phyloP scores from a whole-genome alignment of 1,140 invertebrate species.

The Drosophila pseudoananassae region DNA sequence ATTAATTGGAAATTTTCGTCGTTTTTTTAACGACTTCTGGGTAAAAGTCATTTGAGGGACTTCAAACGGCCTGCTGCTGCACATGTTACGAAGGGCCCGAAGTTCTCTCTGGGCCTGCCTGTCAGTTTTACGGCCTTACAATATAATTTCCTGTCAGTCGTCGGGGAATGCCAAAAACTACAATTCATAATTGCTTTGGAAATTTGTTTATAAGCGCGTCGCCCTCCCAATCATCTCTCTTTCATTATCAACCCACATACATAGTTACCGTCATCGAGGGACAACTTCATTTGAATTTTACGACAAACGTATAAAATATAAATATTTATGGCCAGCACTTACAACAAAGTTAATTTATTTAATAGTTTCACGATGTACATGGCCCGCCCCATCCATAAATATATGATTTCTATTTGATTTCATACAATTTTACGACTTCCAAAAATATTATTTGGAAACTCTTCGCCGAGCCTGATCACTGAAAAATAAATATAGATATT shows the following conservation, averaged over 20 bases:
- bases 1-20: constrained; percentile 82
- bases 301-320: constrained; percentile 61
- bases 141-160: constrained; percentile 78
- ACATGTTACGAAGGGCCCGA: constrained; percentile 56
- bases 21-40: constrained; percentile 81
- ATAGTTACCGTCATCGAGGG: constrained; percentile 14
- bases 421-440: constrained; percentile 29
- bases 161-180: constrained; percentile 57
- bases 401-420: constrained; percentile 35
- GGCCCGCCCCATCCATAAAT: neutral
- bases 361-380: constrained; percentile 62
- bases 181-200: constrained; percentile 78
- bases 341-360: constrained; percentile 83
- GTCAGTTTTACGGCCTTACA: constrained; percentile 74
- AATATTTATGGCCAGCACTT: constrained; percentile 82
- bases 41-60: constrained; percentile 74
- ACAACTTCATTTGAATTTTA: constrained; percentile 82
- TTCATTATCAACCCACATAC: constrained; percentile 4
- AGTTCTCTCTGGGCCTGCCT: constrained; percentile 53
- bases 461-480: constrained; percentile 17
- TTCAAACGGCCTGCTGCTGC: constrained; percentile 66
- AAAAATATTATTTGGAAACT: constrained; percentile 30
- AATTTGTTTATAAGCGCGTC: constrained; percentile 68
- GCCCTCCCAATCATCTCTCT: neutral
- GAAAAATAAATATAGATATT: constrained; percentile 10